A percentile compares a stretch with the other conserved stretches of the same genome.
phyloP scores from a whole-genome alignment of 2,888 invertebrate species.

The Chrysolina haemoptera region DNA sequence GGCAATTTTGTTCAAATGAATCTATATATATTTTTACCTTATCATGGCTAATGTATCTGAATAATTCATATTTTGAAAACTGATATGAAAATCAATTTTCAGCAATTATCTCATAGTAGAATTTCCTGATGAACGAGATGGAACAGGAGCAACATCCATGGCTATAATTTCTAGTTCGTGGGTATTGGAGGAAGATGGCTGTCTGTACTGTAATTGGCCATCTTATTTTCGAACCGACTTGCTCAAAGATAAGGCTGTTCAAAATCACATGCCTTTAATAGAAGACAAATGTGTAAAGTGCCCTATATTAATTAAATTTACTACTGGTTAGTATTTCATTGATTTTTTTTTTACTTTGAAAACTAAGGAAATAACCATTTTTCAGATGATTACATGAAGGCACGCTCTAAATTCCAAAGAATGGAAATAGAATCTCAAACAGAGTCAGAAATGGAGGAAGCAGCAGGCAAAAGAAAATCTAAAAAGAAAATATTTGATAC shows the following conservation, averaged over 20 bases:
- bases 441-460: constrained; percentile 20
- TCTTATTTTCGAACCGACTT: constrained; percentile 14
- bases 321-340: constrained; percentile 28
- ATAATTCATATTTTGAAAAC: no score
- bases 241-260: constrained; percentile 24
- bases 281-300: constrained; percentile 24
- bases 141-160: constrained; percentile 25
- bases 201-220: constrained; percentile 27
- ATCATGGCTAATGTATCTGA: no score
- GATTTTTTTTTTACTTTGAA: not conserved
- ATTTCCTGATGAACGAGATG: constrained; percentile 19
- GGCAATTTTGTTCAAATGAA: not conserved
- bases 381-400: constrained; percentile 26
- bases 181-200: constrained; percentile 28
- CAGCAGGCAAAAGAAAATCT: constrained; percentile 21
- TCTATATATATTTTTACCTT: not conserved
- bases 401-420: constrained; percentile 21
- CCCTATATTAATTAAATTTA: constrained; percentile 21
- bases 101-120: constrained; percentile 19
- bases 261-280: constrained; percentile 7
- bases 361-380: not conserved
- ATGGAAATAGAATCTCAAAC: constrained; percentile 25
- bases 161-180: constrained; percentile 29
- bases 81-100: not conserved
- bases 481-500: constrained; percentile 15